phyloP scores from a whole-genome alignment of 2,797 vertebrate species.

The Uromys caudimaculatus region DNA sequence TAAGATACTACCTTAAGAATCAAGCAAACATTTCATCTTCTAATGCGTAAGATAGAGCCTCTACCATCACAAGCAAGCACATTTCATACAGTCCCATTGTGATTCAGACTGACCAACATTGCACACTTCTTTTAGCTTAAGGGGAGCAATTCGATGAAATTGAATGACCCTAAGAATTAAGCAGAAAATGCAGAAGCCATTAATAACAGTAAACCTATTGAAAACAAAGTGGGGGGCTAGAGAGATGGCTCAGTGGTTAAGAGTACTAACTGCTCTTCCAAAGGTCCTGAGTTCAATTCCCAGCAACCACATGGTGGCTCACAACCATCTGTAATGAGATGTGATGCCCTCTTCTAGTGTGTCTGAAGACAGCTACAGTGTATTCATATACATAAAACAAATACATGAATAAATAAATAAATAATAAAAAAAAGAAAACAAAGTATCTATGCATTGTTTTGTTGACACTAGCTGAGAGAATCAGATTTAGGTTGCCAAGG shows the following conservation, averaged over 20 bases:
- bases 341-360: no score
- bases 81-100: slow-evolving; percentile 33
- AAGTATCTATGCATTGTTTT: slow-evolving; percentile 67
- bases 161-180: slow-evolving; percentile 72
- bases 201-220: slow-evolving; percentile 73
- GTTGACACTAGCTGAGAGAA: slow-evolving; percentile 61
- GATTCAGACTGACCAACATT: slow-evolving; percentile 38
- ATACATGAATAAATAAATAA: no score
- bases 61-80: slow-evolving; percentile 29
- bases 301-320: no score
- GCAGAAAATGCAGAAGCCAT: slow-evolving; percentile 69
- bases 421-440: slow-evolving; percentile 15
- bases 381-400: no score
- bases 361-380: no score
- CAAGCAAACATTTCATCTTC: not conserved
- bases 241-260: no score
- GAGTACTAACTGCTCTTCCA: no score
- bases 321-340: no score
- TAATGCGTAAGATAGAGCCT: not conserved
- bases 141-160: slow-evolving; percentile 68
- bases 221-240: no score
- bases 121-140: slow-evolving; percentile 59
- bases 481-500: slow-evolving; percentile 72
- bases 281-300: no score
- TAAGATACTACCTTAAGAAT: not conserved